Evolutionary conservation across 2,888 invertebrate genomes (phyloP).

Genomic region (Metellina segmentata): DNA sequence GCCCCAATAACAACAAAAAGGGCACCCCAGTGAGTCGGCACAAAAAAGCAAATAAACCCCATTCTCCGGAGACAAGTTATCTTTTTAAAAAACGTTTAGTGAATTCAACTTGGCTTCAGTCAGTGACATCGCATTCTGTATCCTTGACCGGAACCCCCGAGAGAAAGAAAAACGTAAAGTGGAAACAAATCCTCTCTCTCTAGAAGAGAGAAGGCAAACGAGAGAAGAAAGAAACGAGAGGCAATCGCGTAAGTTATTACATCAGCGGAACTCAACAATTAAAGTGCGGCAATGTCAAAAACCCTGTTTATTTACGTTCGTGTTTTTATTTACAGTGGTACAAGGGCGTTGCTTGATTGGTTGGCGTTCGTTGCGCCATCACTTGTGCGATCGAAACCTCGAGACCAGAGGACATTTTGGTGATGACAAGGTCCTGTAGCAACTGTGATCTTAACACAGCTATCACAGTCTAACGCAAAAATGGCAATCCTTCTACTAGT

Average conservation of each 20-base stretch:
- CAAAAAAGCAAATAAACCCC: too few species aligned
- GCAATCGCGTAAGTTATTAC: slow-evolving; percentile 9
- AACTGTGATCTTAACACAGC: too few species aligned
- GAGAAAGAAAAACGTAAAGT: neutral
- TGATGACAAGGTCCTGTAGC: too few species aligned
- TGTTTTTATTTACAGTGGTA: neutral
- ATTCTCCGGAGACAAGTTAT: too few species aligned
- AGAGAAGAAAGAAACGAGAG: slow-evolving; percentile 1
- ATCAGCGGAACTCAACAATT: slow-evolving; percentile 3
- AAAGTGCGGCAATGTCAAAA: slow-evolving; percentile 23
- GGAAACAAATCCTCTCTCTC: neutral
- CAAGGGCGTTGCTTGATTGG: slow-evolving; percentile 29
- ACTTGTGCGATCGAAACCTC: neutral
- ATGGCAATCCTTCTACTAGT: too few species aligned
- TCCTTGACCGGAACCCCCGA: neutral
- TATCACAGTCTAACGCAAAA: too few species aligned
- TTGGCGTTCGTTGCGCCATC: neutral
- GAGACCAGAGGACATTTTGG: too few species aligned
- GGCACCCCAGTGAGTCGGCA: neutral
- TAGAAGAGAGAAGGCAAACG: neutral
- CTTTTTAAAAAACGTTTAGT: too few species aligned
- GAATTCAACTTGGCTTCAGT: slow-evolving; percentile 6
- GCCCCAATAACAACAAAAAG: neutral
- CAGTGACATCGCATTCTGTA: slow-evolving; percentile 25
- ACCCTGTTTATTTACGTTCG: slow-evolving; percentile 25